These are phyloP conservation scores for Papilio machaon DNA, from an alignment of 1,140 invertebrate species.

Conservation along the genomic window DNA sequence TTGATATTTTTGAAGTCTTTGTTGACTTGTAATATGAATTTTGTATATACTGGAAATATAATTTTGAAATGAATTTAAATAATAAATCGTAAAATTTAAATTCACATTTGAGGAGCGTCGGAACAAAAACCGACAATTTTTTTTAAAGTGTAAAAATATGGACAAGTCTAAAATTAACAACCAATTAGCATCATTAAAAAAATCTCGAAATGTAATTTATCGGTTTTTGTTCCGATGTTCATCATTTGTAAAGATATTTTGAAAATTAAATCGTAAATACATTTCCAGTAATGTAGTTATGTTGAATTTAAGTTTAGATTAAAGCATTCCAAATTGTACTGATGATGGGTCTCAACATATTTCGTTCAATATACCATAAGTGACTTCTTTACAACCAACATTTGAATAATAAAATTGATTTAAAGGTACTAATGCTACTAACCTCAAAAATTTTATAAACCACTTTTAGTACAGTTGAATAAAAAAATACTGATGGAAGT, in stretches of 20 bases:
- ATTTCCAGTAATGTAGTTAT: background rate
- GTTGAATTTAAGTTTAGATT: background rate
- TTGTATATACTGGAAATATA: background rate
- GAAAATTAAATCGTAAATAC: background rate
- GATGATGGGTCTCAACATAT: constrained; percentile 29
- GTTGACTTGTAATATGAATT: background rate
- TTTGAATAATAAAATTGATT: background rate
- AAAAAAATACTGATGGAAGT: no score
- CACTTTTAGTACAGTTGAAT: background rate
- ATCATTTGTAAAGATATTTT: no score
- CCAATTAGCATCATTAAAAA: no score
- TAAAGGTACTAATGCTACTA: background rate
- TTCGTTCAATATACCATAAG: background rate
- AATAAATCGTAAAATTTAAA: no score
- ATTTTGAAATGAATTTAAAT: background rate
- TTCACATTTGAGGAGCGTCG: background rate
- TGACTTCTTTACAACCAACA: background rate
- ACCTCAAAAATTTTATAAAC: constrained; percentile 20
- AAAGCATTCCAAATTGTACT: constrained; percentile 35
- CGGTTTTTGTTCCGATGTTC: no score
- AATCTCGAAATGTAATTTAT: no score
- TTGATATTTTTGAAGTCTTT: constrained; percentile 1
- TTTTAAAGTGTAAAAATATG: no score
- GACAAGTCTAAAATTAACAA: no score
- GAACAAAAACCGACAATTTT: no score